Conservation (phyloP, 2,113 vertebrate species). For the Callipepla californica region DNA sequence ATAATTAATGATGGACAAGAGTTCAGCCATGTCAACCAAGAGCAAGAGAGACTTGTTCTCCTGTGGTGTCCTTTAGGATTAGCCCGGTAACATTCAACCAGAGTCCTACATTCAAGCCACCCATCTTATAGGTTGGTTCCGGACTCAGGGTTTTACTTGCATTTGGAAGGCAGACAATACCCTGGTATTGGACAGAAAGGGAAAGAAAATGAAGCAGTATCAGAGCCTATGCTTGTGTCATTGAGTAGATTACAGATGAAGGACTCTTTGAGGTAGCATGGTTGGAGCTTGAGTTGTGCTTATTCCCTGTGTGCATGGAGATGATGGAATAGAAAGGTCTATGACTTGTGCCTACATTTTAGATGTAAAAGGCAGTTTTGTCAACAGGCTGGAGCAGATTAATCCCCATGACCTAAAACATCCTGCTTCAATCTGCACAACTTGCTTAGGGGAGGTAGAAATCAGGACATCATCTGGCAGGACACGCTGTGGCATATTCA, state of each 20-base stretch:
- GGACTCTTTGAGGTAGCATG: neutral
- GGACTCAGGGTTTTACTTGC: neutral
- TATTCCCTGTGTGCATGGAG: neutral
- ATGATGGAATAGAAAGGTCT: neutral
- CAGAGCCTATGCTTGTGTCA: neutral
- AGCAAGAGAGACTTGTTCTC: neutral
- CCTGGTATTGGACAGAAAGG: neutral
- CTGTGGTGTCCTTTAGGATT: neutral
- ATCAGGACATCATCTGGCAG: neutral
- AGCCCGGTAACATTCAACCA: neutral
- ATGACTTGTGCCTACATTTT: fast-evolving
- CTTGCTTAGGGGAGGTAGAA: neutral
- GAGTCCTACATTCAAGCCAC: neutral
- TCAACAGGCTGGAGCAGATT: neutral
- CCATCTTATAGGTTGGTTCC: fast-evolving
- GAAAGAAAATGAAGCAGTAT: neutral
- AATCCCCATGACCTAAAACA: neutral
- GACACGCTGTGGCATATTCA: neutral
- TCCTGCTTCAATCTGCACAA: neutral
- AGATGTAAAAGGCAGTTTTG: neutral
- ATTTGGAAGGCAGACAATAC: neutral
- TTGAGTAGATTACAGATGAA: neutral
- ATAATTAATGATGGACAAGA: neutral
- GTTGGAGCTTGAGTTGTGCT: neutral
- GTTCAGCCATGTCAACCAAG: neutral